Conservation (phyloP, 2,797 vertebrate genomes). For the Bovichtus variegatus region DNA sequence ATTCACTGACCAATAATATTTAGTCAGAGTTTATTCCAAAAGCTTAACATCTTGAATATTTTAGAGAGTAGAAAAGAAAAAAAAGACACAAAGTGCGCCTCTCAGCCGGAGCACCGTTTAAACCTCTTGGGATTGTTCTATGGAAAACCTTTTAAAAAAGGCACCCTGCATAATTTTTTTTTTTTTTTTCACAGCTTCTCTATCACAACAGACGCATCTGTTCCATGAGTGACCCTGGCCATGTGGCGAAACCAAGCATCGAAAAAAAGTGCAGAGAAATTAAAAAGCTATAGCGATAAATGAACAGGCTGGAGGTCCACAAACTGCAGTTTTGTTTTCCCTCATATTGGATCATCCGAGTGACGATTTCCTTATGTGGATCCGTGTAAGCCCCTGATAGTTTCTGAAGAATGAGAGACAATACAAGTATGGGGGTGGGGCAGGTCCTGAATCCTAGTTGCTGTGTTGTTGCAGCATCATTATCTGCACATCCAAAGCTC, state of each 20-base stretch:
- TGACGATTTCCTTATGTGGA: constrained; percentile 27
- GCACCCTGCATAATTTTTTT: no score
- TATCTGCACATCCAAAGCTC: constrained; percentile 62
- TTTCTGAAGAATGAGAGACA: constrained; percentile 34
- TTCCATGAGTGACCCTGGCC: background rate
- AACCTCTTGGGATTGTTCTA: background rate
- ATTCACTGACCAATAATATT: constrained; percentile 31
- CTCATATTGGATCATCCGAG: background rate
- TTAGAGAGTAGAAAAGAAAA: background rate
- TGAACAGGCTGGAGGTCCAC: background rate
- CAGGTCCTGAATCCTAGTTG: constrained; percentile 36
- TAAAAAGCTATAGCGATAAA: background rate
- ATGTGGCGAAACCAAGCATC: background rate
- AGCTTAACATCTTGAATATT: constrained; percentile 24
- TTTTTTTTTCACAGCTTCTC: background rate
- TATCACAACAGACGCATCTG: background rate
- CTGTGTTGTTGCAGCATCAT: constrained; percentile 61
- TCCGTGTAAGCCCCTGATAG: constrained; percentile 22
- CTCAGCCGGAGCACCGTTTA: background rate
- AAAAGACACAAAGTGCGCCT: constrained; percentile 7
- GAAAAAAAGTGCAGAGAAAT: constrained; percentile 4
- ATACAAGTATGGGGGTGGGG: constrained; percentile 16
- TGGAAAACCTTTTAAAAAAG: no score
- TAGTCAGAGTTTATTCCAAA: constrained; percentile 29
- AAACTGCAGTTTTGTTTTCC: background rate